Conservation (phyloP, 1,140 invertebrate genomes). For the Pseudomyrmex concolor region DNA sequence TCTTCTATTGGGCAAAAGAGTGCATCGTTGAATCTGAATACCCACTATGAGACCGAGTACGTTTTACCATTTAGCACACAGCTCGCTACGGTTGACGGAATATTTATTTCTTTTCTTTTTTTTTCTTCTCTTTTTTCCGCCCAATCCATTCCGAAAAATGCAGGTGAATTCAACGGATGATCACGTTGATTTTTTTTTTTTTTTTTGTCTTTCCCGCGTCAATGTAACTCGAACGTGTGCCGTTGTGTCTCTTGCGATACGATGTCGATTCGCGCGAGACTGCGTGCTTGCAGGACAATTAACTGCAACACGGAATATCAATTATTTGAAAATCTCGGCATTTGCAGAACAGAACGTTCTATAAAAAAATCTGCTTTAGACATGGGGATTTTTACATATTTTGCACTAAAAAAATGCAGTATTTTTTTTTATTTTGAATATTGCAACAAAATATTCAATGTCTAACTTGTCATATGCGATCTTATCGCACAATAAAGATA, state of each 20-base stretch:
- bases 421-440: no score
- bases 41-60: slow-evolving; percentile 31
- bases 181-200: slow-evolving; percentile 15
- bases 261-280: slow-evolving; percentile 17
- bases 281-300: slow-evolving; percentile 12
- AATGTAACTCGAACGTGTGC: slow-evolving; percentile 13
- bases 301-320: neutral
- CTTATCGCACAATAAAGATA: no score
- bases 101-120: slow-evolving; percentile 48
- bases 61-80: slow-evolving; percentile 40
- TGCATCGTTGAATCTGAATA: slow-evolving; percentile 53
- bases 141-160: neutral
- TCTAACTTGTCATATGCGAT: no score
- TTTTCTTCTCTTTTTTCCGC: neutral
- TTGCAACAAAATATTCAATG: no score
- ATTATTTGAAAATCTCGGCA: neutral
- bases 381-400: no score
- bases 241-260: neutral
- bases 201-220: neutral
- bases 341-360: neutral
- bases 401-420: no score
- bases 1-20: slow-evolving; percentile 13
- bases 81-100: slow-evolving; percentile 6
- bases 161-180: slow-evolving; percentile 28
- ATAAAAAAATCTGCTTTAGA: neutral